These are phyloP conservation scores for Bemisia tabaci DNA, from an alignment of 1,140 invertebrate species.

Conservation along the genomic window DNA sequence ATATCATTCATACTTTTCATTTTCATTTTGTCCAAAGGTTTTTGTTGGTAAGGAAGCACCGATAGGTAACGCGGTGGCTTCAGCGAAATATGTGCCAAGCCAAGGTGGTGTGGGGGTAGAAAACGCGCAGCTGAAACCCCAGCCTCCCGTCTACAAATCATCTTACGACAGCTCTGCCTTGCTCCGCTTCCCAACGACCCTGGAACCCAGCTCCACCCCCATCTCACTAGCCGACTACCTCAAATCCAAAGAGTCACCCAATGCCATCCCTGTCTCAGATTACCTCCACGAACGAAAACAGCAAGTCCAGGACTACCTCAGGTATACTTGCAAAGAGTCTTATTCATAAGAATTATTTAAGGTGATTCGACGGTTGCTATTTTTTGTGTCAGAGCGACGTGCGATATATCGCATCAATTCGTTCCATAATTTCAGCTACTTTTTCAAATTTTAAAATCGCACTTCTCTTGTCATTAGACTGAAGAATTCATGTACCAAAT, in stretches of 20 bases:
- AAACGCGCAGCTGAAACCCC: not conserved
- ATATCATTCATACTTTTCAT: too few relatives aligned
- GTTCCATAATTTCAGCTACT: too few relatives aligned
- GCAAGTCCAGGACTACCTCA: not conserved
- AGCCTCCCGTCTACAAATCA: not conserved
- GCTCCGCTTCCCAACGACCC: not conserved
- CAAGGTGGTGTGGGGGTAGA: constrained; percentile 35
- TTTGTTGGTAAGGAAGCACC: constrained; percentile 54
- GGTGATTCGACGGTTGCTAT: too few relatives aligned
- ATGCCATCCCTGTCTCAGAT: not conserved
- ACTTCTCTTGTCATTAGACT: too few relatives aligned
- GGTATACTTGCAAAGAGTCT: too few relatives aligned
- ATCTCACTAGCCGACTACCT: constrained; percentile 19
- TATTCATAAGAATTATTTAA: too few relatives aligned
- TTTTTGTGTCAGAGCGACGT: too few relatives aligned
- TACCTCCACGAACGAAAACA: not conserved
- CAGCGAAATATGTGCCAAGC: constrained; percentile 51
- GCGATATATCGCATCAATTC: too few relatives aligned
- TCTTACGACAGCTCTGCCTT: not conserved
- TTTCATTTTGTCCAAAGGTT: too few relatives aligned
- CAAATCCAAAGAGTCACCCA: constrained; percentile 9
- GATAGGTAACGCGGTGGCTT: constrained; percentile 48
- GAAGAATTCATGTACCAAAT: too few relatives aligned
- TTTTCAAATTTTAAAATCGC: too few relatives aligned
- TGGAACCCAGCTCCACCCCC: not conserved